phyloP scores from a whole-genome alignment of 2,888 invertebrate species.

The Lepidochrysops patricia region DNA sequence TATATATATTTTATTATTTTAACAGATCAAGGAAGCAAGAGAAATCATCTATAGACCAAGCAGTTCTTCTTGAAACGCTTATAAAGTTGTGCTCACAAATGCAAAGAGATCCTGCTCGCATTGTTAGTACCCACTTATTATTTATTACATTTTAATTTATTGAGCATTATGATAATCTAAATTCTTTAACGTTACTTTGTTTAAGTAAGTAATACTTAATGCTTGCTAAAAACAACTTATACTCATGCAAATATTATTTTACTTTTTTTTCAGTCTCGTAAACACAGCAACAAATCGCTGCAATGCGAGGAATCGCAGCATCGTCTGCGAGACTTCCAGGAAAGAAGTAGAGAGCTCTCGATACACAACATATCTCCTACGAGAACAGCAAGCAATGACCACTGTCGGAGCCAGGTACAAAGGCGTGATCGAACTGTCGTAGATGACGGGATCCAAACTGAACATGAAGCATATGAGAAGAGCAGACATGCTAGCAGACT shows the following conservation, averaged over 20 bases:
- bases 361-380: conserved; percentile 35
- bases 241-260: background rate
- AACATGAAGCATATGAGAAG: conserved; percentile 37
- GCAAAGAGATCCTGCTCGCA: conserved; percentile 22
- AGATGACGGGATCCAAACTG: conserved; percentile 29
- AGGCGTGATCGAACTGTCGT: conserved; percentile 33
- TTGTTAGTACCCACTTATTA: too few species aligned
- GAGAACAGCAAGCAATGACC: conserved; percentile 45
- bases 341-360: conserved; percentile 34
- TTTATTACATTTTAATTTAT: conserved; percentile 1
- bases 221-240: too few species aligned
- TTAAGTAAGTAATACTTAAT: too few species aligned
- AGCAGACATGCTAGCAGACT: conserved; percentile 43
- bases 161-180: background rate
- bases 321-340: conserved; percentile 32
- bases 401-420: conserved; percentile 31
- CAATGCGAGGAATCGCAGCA: conserved; percentile 43
- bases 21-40: conserved; percentile 35
- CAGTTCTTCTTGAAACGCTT: conserved; percentile 50
- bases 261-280: conserved; percentile 38
- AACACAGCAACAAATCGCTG: conserved; percentile 59
- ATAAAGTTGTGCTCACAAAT: conserved; percentile 55
- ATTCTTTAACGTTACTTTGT: too few species aligned
- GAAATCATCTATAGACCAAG: conserved; percentile 37
- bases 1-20: conserved; percentile 10